Evolutionary conservation across 2,797 vertebrate species (phyloP), one percentile per base, ranked within the genome.

Genomic region (Tenualosa ilisha): DNA sequence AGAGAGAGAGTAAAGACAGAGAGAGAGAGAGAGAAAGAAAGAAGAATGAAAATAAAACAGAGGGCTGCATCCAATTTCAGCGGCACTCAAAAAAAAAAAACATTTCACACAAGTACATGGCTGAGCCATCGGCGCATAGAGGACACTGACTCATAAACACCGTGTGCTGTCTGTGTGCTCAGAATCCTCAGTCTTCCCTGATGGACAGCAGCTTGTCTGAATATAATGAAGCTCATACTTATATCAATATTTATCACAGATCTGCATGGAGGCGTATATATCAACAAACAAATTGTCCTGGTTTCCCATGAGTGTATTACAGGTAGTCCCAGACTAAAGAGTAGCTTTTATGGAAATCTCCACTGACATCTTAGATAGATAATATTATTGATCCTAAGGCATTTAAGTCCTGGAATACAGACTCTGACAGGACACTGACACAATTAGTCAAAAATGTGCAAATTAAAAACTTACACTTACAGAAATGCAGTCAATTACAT

Each of bases 31-130:
- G 85, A 12, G 49, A 3, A 31, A 81, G 68, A 50, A 31, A 75
- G 31, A 31, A 65, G 40, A 79, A 79, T 46, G 83, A 31, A 26
- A 54, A 37, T 85, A 85, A 85, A 50, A 86, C 93, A 93, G 93
- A 90, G 93, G 91, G 91, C 91, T 91, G 93, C 90, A 92, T 94
- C 90, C 93, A 94, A 92, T 93, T 93, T 92, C 90, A 92, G 88
- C 90, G 83, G 82, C 84, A 56, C 90, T 87, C 86, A 91, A 84
- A 86, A 12, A 63, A 2, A 40, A 72, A 59, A 40, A 24, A 93
- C 90, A 89, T 91, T 88, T 91, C 89, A 87, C 87, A 87, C 89
- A 87, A 92, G 90, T 88, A 88, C 89, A 90, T 90, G 88, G 91
- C 91, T 87, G 88, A 85, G 85, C 88, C 89, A 89, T 81, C 84